Percentiles rank a stretch among this genome's conserved stretches.
Conservation (phyloP, 2,888 invertebrate genomes). For the Allacma fusca region DNA sequence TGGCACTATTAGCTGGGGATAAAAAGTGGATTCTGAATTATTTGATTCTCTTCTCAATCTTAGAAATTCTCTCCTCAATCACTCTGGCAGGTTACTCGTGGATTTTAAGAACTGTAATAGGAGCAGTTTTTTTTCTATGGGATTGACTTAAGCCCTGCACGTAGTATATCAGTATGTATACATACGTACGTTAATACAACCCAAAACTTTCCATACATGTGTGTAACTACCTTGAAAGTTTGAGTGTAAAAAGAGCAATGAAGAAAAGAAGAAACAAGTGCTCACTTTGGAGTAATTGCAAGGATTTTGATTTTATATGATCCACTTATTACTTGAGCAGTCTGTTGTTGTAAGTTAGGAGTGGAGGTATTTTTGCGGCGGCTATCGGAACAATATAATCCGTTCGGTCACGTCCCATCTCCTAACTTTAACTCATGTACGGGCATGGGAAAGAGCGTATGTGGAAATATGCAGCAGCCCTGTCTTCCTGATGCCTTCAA, state of each 20-base stretch:
- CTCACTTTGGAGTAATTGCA: background rate
- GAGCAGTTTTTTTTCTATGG: too few species aligned
- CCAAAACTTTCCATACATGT: too few species aligned
- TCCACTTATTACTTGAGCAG: background rate
- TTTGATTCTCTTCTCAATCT: background rate
- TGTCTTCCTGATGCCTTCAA: background rate
- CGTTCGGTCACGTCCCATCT: background rate
- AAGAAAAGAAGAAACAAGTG: background rate
- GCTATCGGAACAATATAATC: background rate
- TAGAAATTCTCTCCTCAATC: background rate
- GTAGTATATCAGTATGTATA: too few species aligned
- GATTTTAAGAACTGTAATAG: background rate
- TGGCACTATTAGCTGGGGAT: background rate
- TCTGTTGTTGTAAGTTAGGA: background rate
- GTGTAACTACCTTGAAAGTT: background rate
- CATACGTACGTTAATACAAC: too few species aligned
- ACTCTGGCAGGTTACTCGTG: constrained; percentile 12
- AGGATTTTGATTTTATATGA: background rate
- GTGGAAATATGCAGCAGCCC: too few species aligned
- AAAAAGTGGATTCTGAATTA: background rate
- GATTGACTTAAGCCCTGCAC: too few species aligned
- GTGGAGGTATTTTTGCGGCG: background rate
- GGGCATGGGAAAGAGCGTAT: background rate
- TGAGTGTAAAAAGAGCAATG: background rate
- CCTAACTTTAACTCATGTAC: background rate